Conservation (phyloP, 2,797 vertebrate genomes). For the Clarias pachynema region DNA sequence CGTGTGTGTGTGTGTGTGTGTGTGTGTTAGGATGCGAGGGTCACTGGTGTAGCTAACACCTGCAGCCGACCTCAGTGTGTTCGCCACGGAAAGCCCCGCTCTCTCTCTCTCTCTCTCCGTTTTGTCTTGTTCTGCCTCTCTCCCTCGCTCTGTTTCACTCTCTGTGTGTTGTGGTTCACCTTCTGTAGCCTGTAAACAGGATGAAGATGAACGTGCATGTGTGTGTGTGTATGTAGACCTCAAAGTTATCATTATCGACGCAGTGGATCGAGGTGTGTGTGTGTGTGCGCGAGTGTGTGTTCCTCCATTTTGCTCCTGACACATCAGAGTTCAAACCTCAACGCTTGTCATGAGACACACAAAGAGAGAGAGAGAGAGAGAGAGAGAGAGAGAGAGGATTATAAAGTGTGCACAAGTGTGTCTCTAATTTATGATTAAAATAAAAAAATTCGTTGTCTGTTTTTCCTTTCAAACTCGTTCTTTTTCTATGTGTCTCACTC, state of each 20-base stretch:
- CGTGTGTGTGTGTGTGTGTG: constrained; percentile 8
- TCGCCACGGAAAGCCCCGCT: constrained; percentile 76
- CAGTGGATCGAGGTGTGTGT: background rate
- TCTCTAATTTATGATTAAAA: background rate
- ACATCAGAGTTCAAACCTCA: background rate
- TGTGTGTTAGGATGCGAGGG: background rate
- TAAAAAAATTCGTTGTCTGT: background rate
- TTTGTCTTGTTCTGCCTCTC: constrained; percentile 38
- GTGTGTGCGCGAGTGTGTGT: background rate
- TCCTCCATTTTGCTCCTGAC: background rate
- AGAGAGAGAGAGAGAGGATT: background rate
- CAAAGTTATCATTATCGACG: constrained; percentile 19
- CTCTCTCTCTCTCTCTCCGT: constrained; percentile 22
- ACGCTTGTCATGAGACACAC: background rate
- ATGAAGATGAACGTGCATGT: constrained; percentile 29
- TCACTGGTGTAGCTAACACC: constrained; percentile 22
- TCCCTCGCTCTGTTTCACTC: constrained; percentile 27
- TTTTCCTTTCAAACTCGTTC: background rate
- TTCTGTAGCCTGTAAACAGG: constrained; percentile 62
- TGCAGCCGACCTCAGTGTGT: constrained; percentile 73
- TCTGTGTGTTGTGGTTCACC: constrained; percentile 58
- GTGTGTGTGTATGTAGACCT: constrained; percentile 13
- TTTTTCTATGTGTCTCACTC: constrained; percentile 22
- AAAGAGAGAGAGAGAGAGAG: background rate
- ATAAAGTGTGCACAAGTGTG: background rate